phyloP scores from a whole-genome alignment of 2,888 invertebrate species.

The Rhimphoctona megacephalus region DNA sequence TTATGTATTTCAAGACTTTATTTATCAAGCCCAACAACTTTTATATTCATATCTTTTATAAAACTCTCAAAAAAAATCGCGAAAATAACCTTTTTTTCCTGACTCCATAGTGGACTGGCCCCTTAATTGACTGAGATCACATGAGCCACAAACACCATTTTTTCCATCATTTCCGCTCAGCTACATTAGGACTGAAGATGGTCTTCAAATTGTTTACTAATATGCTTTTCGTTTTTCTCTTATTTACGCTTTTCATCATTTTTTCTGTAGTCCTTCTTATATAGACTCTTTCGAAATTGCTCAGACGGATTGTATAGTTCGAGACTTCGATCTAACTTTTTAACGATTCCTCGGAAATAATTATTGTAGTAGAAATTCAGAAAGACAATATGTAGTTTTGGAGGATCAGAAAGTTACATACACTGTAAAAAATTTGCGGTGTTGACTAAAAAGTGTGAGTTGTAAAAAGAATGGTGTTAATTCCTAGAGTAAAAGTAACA shows the following conservation, averaged over 20 bases:
- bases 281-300: conserved; percentile 22
- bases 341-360: conserved; percentile 40
- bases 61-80: too few relatives aligned
- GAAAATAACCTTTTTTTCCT: too few relatives aligned
- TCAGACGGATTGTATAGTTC: conserved; percentile 20
- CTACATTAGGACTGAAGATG: background rate
- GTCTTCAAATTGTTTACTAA: conserved; percentile 11
- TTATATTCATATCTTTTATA: too few relatives aligned
- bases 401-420: background rate
- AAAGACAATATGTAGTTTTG: background rate
- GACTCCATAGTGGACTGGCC: too few relatives aligned
- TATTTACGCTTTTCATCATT: background rate
- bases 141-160: conserved; percentile 55
- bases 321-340: conserved; percentile 24
- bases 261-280: background rate
- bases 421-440: too few relatives aligned
- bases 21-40: too few relatives aligned
- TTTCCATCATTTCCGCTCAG: conserved; percentile 16
- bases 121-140: conserved; percentile 62
- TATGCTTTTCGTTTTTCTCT: conserved; percentile 22
- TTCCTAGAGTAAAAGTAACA: too few relatives aligned
- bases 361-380: background rate
- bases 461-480: too few relatives aligned
- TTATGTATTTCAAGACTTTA: too few relatives aligned
- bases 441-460: too few relatives aligned